These are phyloP conservation scores for Neomorphus geoffroyi DNA, from an alignment of 2,797 vertebrate genomes.

Conservation along the genomic window DNA sequence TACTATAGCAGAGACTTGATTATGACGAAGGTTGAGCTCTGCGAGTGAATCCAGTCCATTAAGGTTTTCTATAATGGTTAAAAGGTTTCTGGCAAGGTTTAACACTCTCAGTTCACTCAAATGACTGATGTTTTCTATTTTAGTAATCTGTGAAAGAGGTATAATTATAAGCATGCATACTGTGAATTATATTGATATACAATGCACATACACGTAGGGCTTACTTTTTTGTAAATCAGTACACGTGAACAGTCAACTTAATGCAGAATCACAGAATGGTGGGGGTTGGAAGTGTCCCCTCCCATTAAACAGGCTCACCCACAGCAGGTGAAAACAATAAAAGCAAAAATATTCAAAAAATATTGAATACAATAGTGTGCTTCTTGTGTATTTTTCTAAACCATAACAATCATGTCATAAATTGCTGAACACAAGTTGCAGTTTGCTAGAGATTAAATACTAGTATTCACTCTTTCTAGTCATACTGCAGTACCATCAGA, in stretches of 20 bases:
- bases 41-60: slow-evolving; percentile 86
- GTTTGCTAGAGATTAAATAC: not conserved
- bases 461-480: not conserved
- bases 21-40: slow-evolving; percentile 90
- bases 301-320: no score
- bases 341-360: no score
- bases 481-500: not conserved
- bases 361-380: not conserved
- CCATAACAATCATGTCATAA: not conserved
- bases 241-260: not conserved
- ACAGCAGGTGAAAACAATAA: no score
- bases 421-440: not conserved
- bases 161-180: not conserved
- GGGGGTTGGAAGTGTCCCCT: no score
- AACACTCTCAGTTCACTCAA: slow-evolving; percentile 87
- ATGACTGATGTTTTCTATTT: slow-evolving; percentile 88
- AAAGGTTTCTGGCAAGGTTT: slow-evolving; percentile 91
- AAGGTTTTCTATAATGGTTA: slow-evolving; percentile 86
- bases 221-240: not conserved
- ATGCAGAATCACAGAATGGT: no score
- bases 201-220: rapidly evolving
- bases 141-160: slow-evolving; percentile 82
- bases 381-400: not conserved
- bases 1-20: slow-evolving; percentile 88
- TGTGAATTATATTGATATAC: not conserved